Evolutionary conservation across 2,888 invertebrate species (phyloP).

Genomic region (Cephus nigrinus): DNA sequence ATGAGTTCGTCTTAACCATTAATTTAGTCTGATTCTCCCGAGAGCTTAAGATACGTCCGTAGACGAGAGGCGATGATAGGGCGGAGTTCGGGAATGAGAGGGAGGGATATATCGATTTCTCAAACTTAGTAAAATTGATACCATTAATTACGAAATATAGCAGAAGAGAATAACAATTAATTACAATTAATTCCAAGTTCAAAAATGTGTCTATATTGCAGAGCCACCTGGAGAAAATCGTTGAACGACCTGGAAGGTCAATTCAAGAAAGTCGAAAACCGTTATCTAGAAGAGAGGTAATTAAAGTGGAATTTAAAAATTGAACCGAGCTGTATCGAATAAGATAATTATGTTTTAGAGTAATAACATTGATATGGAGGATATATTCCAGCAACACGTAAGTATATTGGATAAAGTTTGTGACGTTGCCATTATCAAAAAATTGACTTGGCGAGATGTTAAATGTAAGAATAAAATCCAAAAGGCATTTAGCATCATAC

Average conservation of each 20-base stretch:
- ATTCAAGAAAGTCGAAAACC: conserved; percentile 68
- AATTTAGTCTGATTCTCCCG: neutral
- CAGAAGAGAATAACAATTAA: neutral
- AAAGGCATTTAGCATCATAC: neutral
- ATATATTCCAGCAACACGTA: conserved; percentile 73
- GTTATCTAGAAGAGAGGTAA: conserved; percentile 68
- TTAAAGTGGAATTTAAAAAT: conserved; percentile 21
- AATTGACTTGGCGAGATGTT: neutral
- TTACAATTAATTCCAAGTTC: neutral
- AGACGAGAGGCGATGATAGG: neutral
- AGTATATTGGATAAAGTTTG: conserved; percentile 33
- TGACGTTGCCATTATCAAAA: neutral
- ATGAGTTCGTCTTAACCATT: neutral
- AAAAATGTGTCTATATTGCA: conserved; percentile 57
- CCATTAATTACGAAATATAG: neutral
- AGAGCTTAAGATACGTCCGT: neutral
- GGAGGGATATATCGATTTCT: neutral
- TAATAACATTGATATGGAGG: conserved; percentile 76
- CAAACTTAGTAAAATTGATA: neutral
- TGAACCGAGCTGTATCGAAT: neutral
- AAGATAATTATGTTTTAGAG: conserved; percentile 62
- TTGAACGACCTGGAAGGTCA: conserved; percentile 81
- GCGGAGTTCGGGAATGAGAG: neutral
- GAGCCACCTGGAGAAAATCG: conserved; percentile 88
- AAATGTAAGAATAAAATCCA: conserved; percentile 12